A percentile compares a stretch with the other conserved stretches of the same genome.
These are phyloP conservation scores for Phoeniculus purpureus DNA, from an alignment of 2,797 vertebrate genomes.

Conservation along the genomic window DNA sequence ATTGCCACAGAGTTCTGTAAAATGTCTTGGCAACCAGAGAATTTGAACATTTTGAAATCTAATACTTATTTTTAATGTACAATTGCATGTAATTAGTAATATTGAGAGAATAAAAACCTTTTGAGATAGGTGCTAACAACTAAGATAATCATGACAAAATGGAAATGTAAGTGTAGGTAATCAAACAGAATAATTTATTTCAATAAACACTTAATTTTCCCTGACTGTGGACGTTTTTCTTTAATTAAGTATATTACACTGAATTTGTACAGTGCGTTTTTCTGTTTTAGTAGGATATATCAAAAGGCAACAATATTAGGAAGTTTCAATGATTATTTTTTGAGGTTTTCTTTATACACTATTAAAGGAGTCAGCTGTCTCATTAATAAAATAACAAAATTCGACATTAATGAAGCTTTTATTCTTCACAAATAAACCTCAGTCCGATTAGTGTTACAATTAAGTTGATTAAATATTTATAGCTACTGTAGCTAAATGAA, in stretches of 20 bases:
- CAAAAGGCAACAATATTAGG: not conserved
- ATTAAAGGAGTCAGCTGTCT: not conserved
- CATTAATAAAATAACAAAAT: not conserved
- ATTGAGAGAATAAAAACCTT: not conserved
- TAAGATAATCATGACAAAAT: not conserved
- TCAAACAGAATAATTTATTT: not conserved
- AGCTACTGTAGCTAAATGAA: not conserved
- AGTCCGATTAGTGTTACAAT: not conserved
- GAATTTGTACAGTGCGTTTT: not conserved
- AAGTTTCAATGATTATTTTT: constrained; percentile 9
- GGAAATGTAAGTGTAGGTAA: not conserved
- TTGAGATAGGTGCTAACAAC: not conserved
- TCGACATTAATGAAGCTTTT: not conserved
- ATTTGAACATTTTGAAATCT: not conserved
- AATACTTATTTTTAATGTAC: not conserved
- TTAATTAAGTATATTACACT: not conserved
- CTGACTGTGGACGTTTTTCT: not conserved
- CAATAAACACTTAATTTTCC: not conserved
- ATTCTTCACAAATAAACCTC: not conserved
- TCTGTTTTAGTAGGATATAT: constrained; percentile 20
- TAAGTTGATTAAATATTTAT: not conserved
- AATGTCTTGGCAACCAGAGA: not conserved
- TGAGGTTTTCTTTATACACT: not conserved
- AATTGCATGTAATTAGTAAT: not conserved
- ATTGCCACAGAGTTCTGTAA: not conserved